These are phyloP conservation scores for Sylvilagus bachmani DNA, from an alignment of 2,113 vertebrate genomes.

Conservation along the genomic window DNA sequence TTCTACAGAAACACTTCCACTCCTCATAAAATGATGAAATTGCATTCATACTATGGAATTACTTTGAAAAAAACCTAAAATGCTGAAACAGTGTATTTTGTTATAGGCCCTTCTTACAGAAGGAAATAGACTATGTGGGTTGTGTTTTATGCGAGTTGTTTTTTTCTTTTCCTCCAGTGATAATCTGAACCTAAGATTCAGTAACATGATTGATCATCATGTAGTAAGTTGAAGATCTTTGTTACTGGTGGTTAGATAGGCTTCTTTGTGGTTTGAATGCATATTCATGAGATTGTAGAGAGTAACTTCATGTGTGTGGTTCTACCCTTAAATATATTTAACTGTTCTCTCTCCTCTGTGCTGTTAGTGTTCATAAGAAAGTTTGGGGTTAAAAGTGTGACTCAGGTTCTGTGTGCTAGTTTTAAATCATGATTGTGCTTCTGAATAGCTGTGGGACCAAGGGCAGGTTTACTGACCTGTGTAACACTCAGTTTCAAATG, in stretches of 20 bases:
- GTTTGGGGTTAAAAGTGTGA: background rate
- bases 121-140: background rate
- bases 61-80: slow-evolving; percentile 14
- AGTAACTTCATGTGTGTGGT: background rate
- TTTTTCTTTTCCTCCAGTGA: background rate
- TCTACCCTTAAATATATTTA: background rate
- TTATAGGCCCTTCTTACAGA: background rate
- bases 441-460: background rate
- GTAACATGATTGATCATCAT: background rate
- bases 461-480: background rate
- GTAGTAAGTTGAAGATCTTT: slow-evolving; percentile 18
- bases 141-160: background rate
- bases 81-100: background rate
- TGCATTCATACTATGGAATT: background rate
- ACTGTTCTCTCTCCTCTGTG: background rate
- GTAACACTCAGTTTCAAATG: background rate
- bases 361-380: background rate
- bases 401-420: background rate
- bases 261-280: background rate
- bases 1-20: slow-evolving; percentile 5
- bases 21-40: slow-evolving; percentile 1
- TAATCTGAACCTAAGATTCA: background rate
- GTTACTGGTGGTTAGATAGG: background rate
- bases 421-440: background rate
- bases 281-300: background rate